Evolutionary conservation across 2,888 invertebrate genomes (phyloP), one percentile per base, ranked within the genome.

Genomic region (Folsomia manolachei): DNA sequence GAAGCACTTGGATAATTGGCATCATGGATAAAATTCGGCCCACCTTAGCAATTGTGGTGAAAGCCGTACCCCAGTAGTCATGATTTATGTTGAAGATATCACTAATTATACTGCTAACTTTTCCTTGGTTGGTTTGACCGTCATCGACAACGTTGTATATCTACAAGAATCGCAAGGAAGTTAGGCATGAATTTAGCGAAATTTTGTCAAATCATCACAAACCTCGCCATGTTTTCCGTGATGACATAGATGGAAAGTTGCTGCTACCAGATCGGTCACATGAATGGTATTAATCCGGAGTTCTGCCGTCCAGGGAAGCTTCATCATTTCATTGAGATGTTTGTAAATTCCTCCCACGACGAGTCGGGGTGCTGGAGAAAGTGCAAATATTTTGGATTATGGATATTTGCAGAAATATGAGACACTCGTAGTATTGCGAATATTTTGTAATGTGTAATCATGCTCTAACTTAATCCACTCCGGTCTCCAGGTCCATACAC

Each of bases 271-370:
- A 85, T 96, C 96, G 23, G 85, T 83, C 0, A 94, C 93, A 83
- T 95, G 94, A 25, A 95, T 90, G 0, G 95, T 96, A 85, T 95
- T 93, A 86, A 94, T 88, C 82, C 89, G 90, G 78, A 95, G 87
- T 74, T 92, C 89, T 14, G 90, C 89, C 56, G 91, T 92, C 95
- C 95, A 96, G 24, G 95, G 86, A 51, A 96, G 86, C 84, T 94
- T 94, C 94, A 96, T 94, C 77, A 92, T 92, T 84, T 95, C 94
- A 52, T 90, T 89, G 27, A 95, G 86, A 82, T 93, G 90, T 83
- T 92, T 93, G 85, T 96, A 96, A 77, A 95, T 90, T 53, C 91
- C 92, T 72, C 94, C 95, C 81, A 93, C 90, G 51, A 95, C 88
- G 69, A 95, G 87, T 62, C 95, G 88, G 0, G 94, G 94, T 75